Conservation (phyloP, 1,140 invertebrate species). For the Augochlora pura region DNA sequence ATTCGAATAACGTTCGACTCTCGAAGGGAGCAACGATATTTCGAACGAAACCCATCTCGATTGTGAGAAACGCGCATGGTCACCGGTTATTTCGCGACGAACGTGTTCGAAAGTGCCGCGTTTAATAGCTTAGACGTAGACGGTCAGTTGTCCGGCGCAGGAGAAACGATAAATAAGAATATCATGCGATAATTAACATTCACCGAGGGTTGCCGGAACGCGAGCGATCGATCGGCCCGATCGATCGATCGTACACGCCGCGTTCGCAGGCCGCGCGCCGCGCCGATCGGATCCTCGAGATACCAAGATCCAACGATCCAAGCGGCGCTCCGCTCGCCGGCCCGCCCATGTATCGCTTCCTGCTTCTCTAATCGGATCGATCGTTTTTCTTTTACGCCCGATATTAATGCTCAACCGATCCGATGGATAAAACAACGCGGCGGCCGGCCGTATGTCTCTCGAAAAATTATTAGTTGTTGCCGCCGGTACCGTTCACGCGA, state of each 20-base stretch:
- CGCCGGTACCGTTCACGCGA: neutral
- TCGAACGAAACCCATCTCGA: neutral
- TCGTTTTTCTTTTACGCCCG: conserved; percentile 35
- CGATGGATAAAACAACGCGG: neutral
- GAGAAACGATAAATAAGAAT: conserved; percentile 60
- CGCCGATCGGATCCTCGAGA: conserved; percentile 55
- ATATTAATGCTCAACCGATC: conserved; percentile 26
- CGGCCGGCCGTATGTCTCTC: no score
- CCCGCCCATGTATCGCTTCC: conserved; percentile 54
- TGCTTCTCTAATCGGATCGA: conserved; percentile 60
- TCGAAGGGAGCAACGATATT: neutral
- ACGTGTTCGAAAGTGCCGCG: neutral
- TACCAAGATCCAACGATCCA: conserved; percentile 40
- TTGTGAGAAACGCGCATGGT: neutral
- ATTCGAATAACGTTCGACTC: no score
- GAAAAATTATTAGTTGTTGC: neutral
- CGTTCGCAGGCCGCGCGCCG: conserved; percentile 16
- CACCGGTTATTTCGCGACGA: neutral
- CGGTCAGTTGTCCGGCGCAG: conserved; percentile 20
- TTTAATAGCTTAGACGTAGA: conserved; percentile 10
- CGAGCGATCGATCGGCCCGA: conserved; percentile 50
- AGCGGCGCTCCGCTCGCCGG: conserved; percentile 20
- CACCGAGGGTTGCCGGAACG: conserved; percentile 28
- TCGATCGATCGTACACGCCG: conserved; percentile 48
- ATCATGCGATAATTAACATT: conserved; percentile 65